Conservation (phyloP, 2,113 vertebrate genomes). For the Scopus umbretta region DNA sequence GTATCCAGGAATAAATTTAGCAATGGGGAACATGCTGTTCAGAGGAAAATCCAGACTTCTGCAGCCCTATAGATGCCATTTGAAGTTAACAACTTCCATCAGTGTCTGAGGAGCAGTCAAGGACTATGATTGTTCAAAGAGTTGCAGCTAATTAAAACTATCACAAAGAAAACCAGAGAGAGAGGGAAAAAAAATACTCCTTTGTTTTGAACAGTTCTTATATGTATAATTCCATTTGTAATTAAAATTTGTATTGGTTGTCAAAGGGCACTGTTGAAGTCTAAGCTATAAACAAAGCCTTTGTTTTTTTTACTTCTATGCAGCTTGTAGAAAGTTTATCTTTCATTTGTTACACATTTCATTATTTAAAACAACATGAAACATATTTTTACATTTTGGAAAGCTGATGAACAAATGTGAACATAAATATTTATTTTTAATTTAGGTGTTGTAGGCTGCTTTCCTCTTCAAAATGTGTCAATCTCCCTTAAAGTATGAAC, state of each 20-base stretch:
- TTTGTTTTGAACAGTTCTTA: slow-evolving; percentile 54
- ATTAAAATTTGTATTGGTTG: slow-evolving; percentile 59
- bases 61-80: slow-evolving; percentile 29
- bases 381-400: slow-evolving; percentile 56
- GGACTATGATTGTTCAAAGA: slow-evolving; percentile 47
- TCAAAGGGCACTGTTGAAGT: slow-evolving; percentile 57
- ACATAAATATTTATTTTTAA: slow-evolving; percentile 72
- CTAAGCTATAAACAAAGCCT: slow-evolving; percentile 68
- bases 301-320: slow-evolving; percentile 55
- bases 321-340: slow-evolving; percentile 68
- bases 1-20: background rate
- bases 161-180: slow-evolving; percentile 50
- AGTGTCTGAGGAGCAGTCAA: slow-evolving; percentile 40
- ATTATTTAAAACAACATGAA: slow-evolving; percentile 71
- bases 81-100: slow-evolving; percentile 58
- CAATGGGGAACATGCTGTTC: background rate
- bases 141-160: slow-evolving; percentile 62
- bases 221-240: slow-evolving; percentile 72
- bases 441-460: slow-evolving; percentile 55
- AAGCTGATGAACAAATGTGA: slow-evolving; percentile 67
- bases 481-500: slow-evolving; percentile 45
- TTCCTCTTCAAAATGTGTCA: slow-evolving; percentile 60
- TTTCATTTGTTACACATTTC: slow-evolving; percentile 70
- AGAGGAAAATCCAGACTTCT: slow-evolving; percentile 4
- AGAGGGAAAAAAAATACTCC: background rate